Base-by-base conservation (phyloP, 2,113 vertebrate species). In the Macroglossus sobrinus region DNA sequence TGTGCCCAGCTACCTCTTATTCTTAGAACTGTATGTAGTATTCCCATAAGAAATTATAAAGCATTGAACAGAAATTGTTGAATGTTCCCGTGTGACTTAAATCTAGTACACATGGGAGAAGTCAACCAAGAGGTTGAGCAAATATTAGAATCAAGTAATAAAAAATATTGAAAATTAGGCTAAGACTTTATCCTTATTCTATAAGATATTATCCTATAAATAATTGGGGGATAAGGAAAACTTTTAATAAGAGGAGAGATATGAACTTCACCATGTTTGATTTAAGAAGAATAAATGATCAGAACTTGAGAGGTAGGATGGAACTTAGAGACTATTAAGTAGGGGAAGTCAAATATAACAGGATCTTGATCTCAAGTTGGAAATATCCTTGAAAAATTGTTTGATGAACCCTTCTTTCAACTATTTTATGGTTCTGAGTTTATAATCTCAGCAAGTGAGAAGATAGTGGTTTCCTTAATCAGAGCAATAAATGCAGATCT, bases 221-320 rank as follows among this genome's bases (percentile, higher is more conserved):
- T 22, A 91, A n/a, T 0, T 33, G 5, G 5, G 4, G 47, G 63
- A 24, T 12, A 3, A 59, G 33, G 6, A 40, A 75, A 66, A 10
- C 10, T 75, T 87, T 82, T 38, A 47, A 45, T 53, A 87, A 84
- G 22, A 11, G 75, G 30, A 90, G 50, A 89, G 64, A 45, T 79
- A 69, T n/a, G 66, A 79, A 68, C 21, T 26, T 91, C 47, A 59
- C 6, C 28, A 40, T n/a, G 1, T 81, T 82, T 90, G 75, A 74
- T 47, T 86, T 72, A 35, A n/a, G 35, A 95, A 47, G 8, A 81
- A 45, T 43, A 74, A 85, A 50, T 63, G 22, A 4, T 47, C 19
- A 57, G 43, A 93, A 71, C 14, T 92, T 75, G 40, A 78, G 4
- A 40, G 7, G 19, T 7, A 82, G 61, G 69, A 24, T 72, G 11